Evolutionary conservation across 2,888 invertebrate genomes (phyloP).

Genomic region (Erebia epiphron): DNA sequence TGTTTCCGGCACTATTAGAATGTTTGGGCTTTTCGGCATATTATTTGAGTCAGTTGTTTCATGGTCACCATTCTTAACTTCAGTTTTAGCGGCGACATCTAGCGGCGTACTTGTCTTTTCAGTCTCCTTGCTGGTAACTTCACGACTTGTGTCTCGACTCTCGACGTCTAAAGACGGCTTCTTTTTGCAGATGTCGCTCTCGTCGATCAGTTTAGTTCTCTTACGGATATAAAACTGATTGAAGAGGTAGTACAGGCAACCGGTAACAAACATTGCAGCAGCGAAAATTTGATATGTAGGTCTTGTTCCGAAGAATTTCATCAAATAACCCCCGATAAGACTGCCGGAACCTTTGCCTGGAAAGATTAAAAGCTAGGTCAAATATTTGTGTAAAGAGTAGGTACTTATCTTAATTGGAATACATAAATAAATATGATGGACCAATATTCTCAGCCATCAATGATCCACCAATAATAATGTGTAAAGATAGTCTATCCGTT

Average conservation of each 20-base stretch:
- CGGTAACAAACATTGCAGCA: slow-evolving; percentile 84
- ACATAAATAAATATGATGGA: too few species aligned
- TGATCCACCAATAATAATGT: too few species aligned
- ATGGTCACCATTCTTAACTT: slow-evolving; percentile 42
- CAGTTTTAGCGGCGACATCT: slow-evolving; percentile 60
- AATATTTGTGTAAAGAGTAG: neutral
- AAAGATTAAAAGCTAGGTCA: slow-evolving; percentile 37
- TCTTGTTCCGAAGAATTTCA: slow-evolving; percentile 88
- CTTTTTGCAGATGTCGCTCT: slow-evolving; percentile 83
- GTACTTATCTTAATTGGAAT: too few species aligned
- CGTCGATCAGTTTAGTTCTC: slow-evolving; percentile 70
- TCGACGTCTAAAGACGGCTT: slow-evolving; percentile 71
- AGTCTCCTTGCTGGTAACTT: slow-evolving; percentile 50
- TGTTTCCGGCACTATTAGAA: slow-evolving; percentile 57
- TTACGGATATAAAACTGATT: slow-evolving; percentile 85
- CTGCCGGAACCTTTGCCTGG: slow-evolving; percentile 90
- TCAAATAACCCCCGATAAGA: slow-evolving; percentile 88
- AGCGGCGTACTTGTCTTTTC: slow-evolving; percentile 49
- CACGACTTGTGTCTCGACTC: slow-evolving; percentile 61
- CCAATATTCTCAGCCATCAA: too few species aligned
- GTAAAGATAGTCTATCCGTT: too few species aligned
- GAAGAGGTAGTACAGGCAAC: slow-evolving; percentile 86
- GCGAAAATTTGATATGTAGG: slow-evolving; percentile 89
- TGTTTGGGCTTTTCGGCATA: slow-evolving; percentile 44
- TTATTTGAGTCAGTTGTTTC: slow-evolving; percentile 37